Percentiles rank a stretch among this genome's conserved stretches.
phyloP scores from a whole-genome alignment of 2,113 vertebrate species.

The Zeus faber region DNA sequence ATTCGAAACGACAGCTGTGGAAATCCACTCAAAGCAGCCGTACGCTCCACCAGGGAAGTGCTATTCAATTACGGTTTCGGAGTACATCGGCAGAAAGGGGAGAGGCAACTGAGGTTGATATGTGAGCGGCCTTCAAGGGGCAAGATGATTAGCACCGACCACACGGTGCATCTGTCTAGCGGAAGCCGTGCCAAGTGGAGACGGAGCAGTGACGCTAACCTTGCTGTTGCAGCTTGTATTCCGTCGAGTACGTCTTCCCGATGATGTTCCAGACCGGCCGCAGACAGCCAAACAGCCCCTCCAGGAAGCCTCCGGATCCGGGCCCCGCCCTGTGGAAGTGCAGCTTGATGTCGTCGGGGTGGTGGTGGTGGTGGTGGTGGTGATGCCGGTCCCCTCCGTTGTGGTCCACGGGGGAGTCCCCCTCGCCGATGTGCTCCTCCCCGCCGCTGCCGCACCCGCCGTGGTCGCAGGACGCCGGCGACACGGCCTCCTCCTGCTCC shows the following conservation, averaged over 20 bases:
- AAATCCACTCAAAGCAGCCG: constrained; percentile 16
- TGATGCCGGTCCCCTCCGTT: constrained; percentile 43
- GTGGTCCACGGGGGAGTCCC: constrained; percentile 59
- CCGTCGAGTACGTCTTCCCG: constrained; percentile 95
- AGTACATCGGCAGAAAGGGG: constrained; percentile 16
- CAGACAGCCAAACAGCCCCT: constrained; percentile 95
- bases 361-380: constrained; percentile 49
- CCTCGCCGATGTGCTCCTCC: constrained; percentile 74
- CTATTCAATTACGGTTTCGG: constrained; percentile 34
- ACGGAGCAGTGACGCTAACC: constrained; percentile 70
- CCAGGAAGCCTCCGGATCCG: constrained; percentile 87
- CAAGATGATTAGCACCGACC: constrained; percentile 11
- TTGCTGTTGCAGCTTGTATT: constrained; percentile 98
- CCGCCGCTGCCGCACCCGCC: constrained; percentile 65
- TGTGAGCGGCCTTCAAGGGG: constrained; percentile 21
- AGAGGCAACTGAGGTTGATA: constrained; percentile 10
- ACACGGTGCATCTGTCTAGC: constrained; percentile 3
- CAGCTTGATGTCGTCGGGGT: constrained; percentile 87
- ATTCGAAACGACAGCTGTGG: constrained; percentile 45
- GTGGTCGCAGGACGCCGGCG: constrained; percentile 67
- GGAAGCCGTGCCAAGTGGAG: neutral
- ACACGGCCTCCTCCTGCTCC: constrained; percentile 80
- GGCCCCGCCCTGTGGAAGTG: constrained; percentile 88
- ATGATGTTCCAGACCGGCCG: constrained; percentile 98
- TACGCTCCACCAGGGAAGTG: neutral